Percentiles rank a stretch among this genome's conserved stretches.
phyloP scores from a whole-genome alignment of 1,140 invertebrate genomes.

The Euschistus heros region DNA sequence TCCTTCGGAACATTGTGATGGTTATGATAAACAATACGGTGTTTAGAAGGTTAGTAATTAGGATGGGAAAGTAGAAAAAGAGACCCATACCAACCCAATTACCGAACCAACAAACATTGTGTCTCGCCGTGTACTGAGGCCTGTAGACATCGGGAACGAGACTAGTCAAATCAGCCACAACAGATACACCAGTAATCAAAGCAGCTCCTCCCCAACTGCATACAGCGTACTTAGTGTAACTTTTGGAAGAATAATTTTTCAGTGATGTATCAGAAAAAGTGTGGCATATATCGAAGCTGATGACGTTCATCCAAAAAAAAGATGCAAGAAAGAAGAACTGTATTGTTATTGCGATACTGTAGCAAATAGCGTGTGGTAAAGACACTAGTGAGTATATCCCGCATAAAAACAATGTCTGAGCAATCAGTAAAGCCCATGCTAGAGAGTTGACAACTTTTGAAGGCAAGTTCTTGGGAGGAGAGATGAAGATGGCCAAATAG shows the following conservation, averaged over 20 bases:
- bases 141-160: conserved; percentile 22
- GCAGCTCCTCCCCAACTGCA: conserved; percentile 17
- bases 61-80: conserved; percentile 39
- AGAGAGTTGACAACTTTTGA: conserved; percentile 15
- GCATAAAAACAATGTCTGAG: conserved; percentile 6
- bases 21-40: conserved; percentile 36
- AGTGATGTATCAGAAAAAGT: conserved; percentile 33
- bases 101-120: conserved; percentile 34
- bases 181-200: neutral
- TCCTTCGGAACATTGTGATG: conserved; percentile 29
- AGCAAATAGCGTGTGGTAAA: neutral
- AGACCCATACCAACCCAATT: conserved; percentile 32
- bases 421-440: neutral
- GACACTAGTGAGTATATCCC: conserved; percentile 3
- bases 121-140: conserved; percentile 32
- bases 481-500: neutral
- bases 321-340: conserved; percentile 22
- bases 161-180: conserved; percentile 8
- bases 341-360: conserved; percentile 26
- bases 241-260: conserved; percentile 31
- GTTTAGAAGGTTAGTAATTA: conserved; percentile 35
- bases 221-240: conserved; percentile 29
- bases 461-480: conserved; percentile 13
- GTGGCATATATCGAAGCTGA: conserved; percentile 18
- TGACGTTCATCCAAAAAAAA: conserved; percentile 25